Evolutionary conservation across 2,888 invertebrate genomes (phyloP).

Genomic region (Drosophila koepferae): DNA sequence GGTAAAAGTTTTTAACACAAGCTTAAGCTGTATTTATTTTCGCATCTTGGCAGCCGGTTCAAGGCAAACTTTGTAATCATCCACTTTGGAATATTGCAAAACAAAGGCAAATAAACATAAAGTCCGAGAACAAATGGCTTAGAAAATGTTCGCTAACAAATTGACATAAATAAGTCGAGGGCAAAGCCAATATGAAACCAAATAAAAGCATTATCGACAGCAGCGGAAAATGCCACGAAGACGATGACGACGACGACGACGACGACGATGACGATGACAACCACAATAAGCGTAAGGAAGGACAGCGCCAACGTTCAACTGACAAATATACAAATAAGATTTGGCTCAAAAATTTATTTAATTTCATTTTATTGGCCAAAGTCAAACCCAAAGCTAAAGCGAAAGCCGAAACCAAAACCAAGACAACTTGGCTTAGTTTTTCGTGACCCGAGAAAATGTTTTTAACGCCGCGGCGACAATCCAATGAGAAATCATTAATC

Average conservation of each 20-base stretch:
- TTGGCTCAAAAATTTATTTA: slow-evolving; percentile 76
- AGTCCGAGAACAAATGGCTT: slow-evolving; percentile 72
- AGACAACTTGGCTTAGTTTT: slow-evolving; percentile 36
- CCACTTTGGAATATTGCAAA: slow-evolving; percentile 56
- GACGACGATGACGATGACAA: slow-evolving; percentile 32
- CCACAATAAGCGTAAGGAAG: slow-evolving; percentile 1
- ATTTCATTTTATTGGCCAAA: slow-evolving; percentile 74
- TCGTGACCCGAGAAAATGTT: slow-evolving; percentile 33
- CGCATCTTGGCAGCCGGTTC: slow-evolving; percentile 14
- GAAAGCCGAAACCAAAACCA: neutral
- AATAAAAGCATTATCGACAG: slow-evolving; percentile 60
- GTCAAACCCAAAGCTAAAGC: slow-evolving; percentile 32
- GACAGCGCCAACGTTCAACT: slow-evolving; percentile 24
- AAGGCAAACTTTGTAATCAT: slow-evolving; percentile 52
- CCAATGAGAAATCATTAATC: slow-evolving; percentile 75
- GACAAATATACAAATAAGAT: slow-evolving; percentile 76
- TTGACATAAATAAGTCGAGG: slow-evolving; percentile 68
- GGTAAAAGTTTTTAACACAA: slow-evolving; percentile 20
- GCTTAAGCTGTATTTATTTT: slow-evolving; percentile 35
- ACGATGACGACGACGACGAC: slow-evolving; percentile 17
- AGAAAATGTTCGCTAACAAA: slow-evolving; percentile 70
- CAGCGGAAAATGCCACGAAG: slow-evolving; percentile 3
- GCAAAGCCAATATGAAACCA: slow-evolving; percentile 54
- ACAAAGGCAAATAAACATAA: slow-evolving; percentile 56
- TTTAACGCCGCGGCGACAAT: slow-evolving; percentile 41